These are phyloP conservation scores for Pseudococcus longispinus DNA, from an alignment of 2,888 invertebrate genomes.

Conservation along the genomic window DNA sequence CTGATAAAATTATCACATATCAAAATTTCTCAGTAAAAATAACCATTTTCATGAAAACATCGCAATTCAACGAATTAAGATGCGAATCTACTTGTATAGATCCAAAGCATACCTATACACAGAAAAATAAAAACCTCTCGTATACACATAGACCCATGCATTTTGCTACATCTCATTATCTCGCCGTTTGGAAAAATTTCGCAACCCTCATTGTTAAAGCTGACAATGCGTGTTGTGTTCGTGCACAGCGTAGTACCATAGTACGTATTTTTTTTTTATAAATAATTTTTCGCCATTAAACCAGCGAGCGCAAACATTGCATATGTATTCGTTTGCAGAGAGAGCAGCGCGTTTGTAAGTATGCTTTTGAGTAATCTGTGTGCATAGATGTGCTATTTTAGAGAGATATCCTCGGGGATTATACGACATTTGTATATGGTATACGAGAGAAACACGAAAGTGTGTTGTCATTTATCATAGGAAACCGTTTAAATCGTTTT, in stretches of 20 bases:
- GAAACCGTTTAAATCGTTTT: constrained; percentile 25
- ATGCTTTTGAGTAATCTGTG: constrained; percentile 18
- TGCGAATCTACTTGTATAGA: too few relatives aligned
- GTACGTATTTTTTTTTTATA: too few relatives aligned
- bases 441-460: constrained; percentile 7
- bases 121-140: too few relatives aligned
- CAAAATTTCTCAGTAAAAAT: too few relatives aligned
- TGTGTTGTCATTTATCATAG: constrained; percentile 25
- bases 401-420: constrained; percentile 27
- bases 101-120: too few relatives aligned
- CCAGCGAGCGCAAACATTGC: not conserved
- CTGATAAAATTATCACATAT: too few relatives aligned
- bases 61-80: too few relatives aligned
- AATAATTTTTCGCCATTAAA: not conserved
- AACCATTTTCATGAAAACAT: too few relatives aligned
- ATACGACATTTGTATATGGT: not conserved
- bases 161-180: not conserved
- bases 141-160: too few relatives aligned
- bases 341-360: not conserved
- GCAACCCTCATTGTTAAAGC: not conserved
- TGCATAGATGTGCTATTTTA: constrained; percentile 13
- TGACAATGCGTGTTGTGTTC: not conserved
- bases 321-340: not conserved
- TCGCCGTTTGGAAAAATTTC: not conserved
- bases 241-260: too few relatives aligned